Conservation (phyloP, 2,113 vertebrate species). For the Psittacara wagleri region DNA sequence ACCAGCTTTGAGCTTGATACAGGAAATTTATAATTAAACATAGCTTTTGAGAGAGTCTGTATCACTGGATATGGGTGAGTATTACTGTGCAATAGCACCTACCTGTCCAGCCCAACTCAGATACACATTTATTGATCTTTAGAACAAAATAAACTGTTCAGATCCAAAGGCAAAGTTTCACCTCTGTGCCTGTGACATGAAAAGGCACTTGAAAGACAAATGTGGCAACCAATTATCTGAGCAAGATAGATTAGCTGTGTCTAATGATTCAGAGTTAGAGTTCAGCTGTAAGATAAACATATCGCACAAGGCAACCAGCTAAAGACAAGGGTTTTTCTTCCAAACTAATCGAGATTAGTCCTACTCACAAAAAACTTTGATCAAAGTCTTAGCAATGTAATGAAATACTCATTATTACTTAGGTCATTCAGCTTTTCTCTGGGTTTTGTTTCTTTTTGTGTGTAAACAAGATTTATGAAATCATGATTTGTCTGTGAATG, state of each 20-base stretch:
- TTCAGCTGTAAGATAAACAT: constrained; percentile 68
- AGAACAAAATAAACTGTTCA: constrained; percentile 55
- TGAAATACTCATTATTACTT: background rate
- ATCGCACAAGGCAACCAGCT: constrained; percentile 69
- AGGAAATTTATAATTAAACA: background rate
- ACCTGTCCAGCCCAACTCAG: constrained; percentile 35
- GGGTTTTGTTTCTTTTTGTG: background rate
- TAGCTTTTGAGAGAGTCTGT: background rate
- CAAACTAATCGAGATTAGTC: background rate
- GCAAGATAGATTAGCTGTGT: constrained; percentile 38
- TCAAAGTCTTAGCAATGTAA: background rate
- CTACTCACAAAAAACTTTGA: background rate
- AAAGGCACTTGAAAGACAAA: constrained; percentile 53
- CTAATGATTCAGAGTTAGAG: constrained; percentile 50
- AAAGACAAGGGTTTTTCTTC: constrained; percentile 43
- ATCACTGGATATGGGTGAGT: constrained; percentile 10
- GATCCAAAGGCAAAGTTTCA: constrained; percentile 39
- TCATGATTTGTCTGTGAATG: background rate
- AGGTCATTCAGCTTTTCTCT: background rate
- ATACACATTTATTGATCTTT: constrained; percentile 8
- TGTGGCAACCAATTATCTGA: constrained; percentile 54
- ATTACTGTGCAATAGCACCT: constrained; percentile 48
- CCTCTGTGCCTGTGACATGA: constrained; percentile 24
- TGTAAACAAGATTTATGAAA: background rate
- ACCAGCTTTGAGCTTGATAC: background rate